Conservation (phyloP, 2,888 invertebrate species). For the Dicranocentrus wangi region DNA sequence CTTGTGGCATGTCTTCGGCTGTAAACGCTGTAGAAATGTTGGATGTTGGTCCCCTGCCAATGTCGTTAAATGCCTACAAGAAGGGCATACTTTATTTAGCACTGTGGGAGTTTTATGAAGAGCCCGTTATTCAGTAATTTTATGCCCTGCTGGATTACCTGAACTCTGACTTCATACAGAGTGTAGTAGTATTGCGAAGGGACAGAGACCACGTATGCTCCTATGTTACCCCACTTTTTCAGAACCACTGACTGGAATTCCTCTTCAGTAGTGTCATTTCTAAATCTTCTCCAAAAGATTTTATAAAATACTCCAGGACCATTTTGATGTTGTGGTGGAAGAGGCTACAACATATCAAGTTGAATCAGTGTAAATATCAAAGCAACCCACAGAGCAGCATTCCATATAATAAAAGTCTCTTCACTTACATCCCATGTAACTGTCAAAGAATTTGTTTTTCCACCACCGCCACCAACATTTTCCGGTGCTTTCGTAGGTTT, state of each 20-base stretch:
- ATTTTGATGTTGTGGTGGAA: slow-evolving; percentile 87
- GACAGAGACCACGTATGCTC: slow-evolving; percentile 85
- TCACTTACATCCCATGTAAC: slow-evolving; percentile 84
- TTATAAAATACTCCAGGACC: slow-evolving; percentile 92
- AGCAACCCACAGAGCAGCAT: background rate
- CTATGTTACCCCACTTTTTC: slow-evolving; percentile 84
- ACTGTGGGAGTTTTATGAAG: too few relatives aligned
- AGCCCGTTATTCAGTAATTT: too few relatives aligned
- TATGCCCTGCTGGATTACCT: slow-evolving; percentile 75
- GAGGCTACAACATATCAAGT: slow-evolving; percentile 76
- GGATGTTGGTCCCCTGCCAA: slow-evolving; percentile 89
- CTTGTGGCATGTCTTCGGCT: slow-evolving; percentile 94
- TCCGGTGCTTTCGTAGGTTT: slow-evolving; percentile 85
- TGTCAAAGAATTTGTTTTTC: slow-evolving; percentile 94
- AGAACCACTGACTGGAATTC: slow-evolving; percentile 85
- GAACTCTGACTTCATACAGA: slow-evolving; percentile 88
- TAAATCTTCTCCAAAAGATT: slow-evolving; percentile 85
- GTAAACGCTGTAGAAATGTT: slow-evolving; percentile 84
- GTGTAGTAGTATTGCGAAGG: slow-evolving; percentile 85
- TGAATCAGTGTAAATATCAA: background rate
- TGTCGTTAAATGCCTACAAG: slow-evolving; percentile 81
- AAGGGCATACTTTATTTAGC: too few relatives aligned
- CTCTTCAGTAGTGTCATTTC: slow-evolving; percentile 80
- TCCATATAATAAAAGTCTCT: too few relatives aligned
- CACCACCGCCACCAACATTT: slow-evolving; percentile 93